Percentiles rank a stretch among this genome's conserved stretches.
Evolutionary conservation across 2,113 vertebrate genomes (phyloP).

Genomic region (Ctenomys sociabilis): DNA sequence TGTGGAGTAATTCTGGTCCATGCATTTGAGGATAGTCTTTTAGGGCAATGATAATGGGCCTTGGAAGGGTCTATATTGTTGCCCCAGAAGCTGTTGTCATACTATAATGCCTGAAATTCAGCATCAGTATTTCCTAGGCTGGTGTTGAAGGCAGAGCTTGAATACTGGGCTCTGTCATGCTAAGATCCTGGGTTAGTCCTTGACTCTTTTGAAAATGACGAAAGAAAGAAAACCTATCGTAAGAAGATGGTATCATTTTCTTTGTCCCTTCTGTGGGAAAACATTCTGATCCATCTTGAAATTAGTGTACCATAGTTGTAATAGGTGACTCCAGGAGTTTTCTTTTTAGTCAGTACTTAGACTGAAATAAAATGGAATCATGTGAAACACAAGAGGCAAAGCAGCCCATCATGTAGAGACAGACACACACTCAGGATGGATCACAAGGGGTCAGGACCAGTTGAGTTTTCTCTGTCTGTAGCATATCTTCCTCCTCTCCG

Average conservation of each 20-base stretch:
- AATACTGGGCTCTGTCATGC: neutral
- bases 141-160: neutral
- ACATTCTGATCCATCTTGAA: constrained; percentile 24
- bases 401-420: neutral
- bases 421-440: rapidly evolving
- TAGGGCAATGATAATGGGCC: neutral
- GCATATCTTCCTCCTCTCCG: neutral
- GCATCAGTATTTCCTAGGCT: neutral
- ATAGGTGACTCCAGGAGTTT: constrained; percentile 18
- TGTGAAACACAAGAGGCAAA: neutral
- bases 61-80: neutral
- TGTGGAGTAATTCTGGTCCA: neutral
- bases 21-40: neutral
- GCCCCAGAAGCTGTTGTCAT: neutral
- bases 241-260: neutral
- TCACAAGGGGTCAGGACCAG: neutral
- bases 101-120: neutral
- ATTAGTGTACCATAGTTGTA: neutral
- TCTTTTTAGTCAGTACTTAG: constrained; percentile 17
- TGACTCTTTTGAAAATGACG: neutral
- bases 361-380: constrained; percentile 17
- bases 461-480: neutral
- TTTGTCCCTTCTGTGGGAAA: neutral
- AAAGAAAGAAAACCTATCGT: neutral
- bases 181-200: neutral